Conservation (phyloP, 2,113 vertebrate species). For the Pseudorhombus dupliciocellatus region DNA sequence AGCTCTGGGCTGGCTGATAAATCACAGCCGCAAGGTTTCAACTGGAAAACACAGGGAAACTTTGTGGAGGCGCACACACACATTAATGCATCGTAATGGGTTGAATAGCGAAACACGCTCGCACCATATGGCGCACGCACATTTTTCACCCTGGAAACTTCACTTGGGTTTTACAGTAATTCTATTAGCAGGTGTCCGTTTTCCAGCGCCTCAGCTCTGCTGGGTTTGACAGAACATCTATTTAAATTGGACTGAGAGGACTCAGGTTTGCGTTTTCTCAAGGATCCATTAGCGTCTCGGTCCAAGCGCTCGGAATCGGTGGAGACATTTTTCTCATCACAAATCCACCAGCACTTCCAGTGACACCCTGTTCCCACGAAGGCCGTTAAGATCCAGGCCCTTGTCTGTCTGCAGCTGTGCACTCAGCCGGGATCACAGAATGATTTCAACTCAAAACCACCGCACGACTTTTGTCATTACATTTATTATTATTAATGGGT, state of each 20-base stretch:
- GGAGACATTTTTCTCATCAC: conserved; percentile 54
- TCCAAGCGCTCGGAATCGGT: conserved; percentile 14
- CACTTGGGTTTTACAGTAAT: conserved; percentile 35
- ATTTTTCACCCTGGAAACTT: conserved; percentile 17
- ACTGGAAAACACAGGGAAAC: conserved; percentile 49
- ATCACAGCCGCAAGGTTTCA: conserved; percentile 46
- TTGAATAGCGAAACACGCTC: conserved; percentile 31
- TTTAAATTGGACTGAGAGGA: conserved; percentile 48
- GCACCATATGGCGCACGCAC: conserved; percentile 5
- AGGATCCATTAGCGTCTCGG: conserved; percentile 37
- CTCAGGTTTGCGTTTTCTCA: conserved; percentile 23
- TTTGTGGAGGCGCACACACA: conserved; percentile 1
- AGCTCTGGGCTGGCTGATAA: conserved; percentile 52
- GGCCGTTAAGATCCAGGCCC: conserved; percentile 44
- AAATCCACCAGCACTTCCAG: conserved; percentile 26
- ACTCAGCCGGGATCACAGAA: conserved; percentile 52
- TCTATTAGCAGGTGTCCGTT: conserved; percentile 65
- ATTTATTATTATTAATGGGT: no score
- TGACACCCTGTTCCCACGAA: conserved; percentile 64
- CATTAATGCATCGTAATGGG: conserved; percentile 8
- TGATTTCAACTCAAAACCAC: conserved; percentile 64
- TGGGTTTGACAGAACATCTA: conserved; percentile 54
- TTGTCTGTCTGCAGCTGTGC: conserved; percentile 16
- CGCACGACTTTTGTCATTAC: conserved; percentile 47
- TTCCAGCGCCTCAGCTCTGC: conserved; percentile 44